Evolutionary conservation across 2,797 vertebrate species (phyloP).

Genomic region (Acipenser oxyrinchus): DNA sequence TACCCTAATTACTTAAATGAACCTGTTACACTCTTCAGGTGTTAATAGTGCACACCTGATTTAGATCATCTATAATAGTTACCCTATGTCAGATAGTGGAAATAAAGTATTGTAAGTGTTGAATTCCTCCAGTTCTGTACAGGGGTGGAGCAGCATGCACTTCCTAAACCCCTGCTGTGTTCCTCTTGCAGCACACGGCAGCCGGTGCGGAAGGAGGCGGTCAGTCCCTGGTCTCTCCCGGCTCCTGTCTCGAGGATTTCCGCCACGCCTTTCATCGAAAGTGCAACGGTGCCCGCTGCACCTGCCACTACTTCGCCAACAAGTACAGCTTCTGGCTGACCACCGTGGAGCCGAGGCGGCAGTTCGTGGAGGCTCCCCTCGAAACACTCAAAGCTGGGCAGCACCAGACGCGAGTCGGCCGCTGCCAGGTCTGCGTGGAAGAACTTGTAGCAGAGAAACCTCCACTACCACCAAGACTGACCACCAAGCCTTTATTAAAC

Average conservation of each 20-base stretch:
- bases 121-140: neutral
- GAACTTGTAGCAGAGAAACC: conserved; percentile 61
- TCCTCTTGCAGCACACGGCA: conserved; percentile 74
- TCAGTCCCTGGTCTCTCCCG: conserved; percentile 86
- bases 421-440: conserved; percentile 98
- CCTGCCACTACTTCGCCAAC: conserved; percentile 91
- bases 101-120: too few species aligned
- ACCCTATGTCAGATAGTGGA: too few species aligned
- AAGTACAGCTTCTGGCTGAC: conserved; percentile 97
- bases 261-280: conserved; percentile 93
- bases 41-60: too few species aligned
- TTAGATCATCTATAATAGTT: too few species aligned
- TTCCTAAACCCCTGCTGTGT: neutral
- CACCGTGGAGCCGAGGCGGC: conserved; percentile 63
- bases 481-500: too few species aligned
- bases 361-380: conserved; percentile 60
- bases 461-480: neutral
- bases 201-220: conserved; percentile 84
- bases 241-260: conserved; percentile 93
- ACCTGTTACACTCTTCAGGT: too few species aligned
- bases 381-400: conserved; percentile 82
- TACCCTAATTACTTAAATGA: neutral
- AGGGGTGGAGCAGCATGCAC: neutral
- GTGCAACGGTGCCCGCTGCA: conserved; percentile 80
- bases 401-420: conserved; percentile 75